Base-by-base conservation (phyloP, 2,888 invertebrate species). In the Heteropelma amictum region DNA sequence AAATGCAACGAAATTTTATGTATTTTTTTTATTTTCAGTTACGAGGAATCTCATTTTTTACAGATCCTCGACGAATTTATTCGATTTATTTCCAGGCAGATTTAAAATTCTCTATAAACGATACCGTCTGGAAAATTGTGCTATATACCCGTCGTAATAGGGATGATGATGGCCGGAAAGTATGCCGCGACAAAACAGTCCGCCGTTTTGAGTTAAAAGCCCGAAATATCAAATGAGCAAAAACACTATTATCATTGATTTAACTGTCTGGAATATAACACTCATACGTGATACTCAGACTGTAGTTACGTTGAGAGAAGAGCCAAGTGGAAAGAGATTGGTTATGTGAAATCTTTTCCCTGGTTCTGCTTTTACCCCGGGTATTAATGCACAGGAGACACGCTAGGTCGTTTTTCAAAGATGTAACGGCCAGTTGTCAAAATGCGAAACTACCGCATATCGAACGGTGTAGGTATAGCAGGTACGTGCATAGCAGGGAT, bases 341-440 rank as follows among this genome's bases (percentile, higher is more conserved):
- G 65, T 68, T 72, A 71, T 74, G 53, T 63, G 64, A 33, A 51
- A 51, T 58, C 51, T 58, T 58, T 42, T 35, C 26, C 58, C 40
- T n/a, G n/a, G n/a, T 38, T 45, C 14, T 28, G 19, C 40, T 21
- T 21, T 28, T n/a, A 7, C 40, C 49, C 51, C 67, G 68, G 53
- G 75, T 81, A 85, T 84, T 82, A 82, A 85, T 83, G 81, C 74
- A 73, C 78, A 76, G 71, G 73, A 71, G 79, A 78, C 84, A 85
- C 83, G 83, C 82, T 74, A 84, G 69, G 77, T 79, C 81, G 80
- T 82, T 81, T 81, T 84, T 83, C 83, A 82, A 81, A 80, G 75
- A 81, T 78, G 80, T 83, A 84, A 84, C 82, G 79, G 83, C 81
- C 80, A 84, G 84, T 85, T 85, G 84, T 84, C 84, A 84, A 84